Base-by-base conservation (phyloP, 2,113 vertebrate genomes). In the Leptosomus discolor region DNA sequence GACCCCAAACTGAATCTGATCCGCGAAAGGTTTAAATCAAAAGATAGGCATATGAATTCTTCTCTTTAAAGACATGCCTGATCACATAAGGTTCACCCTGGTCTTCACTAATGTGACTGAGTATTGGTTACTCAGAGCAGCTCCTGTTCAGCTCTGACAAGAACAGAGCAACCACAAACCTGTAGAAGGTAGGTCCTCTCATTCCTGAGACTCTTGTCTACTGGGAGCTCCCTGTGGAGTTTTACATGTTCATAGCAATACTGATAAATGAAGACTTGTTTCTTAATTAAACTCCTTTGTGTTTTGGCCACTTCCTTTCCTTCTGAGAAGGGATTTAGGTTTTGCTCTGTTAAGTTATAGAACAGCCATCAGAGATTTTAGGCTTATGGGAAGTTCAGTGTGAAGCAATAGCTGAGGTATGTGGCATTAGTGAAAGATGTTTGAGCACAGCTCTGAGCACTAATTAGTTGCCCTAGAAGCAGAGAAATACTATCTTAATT, bases 261-360 rank as follows among this genome's bases (percentile, higher is more conserved):
- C 48, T 69, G 34, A 81, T 64, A 85, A 88, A 90, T 21, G 23
- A 87, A 24, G 29, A 61, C 36, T 37, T 48, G 39, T 60, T 89
- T 77, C 73, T 91, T 90, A 43, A 88, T 88, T 90, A 93, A 93
- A 91, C 65, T 13, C 8, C 27, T 67, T 85, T 79, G 61, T 69
- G 53, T 17, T 76, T 82, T 56, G 50, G 39, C 22, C 10, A 5
- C 12, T 43, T 39, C 53, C 70, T 50, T 46, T 5, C 19, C 12
- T 48, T 85, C 46, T 11, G 30, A 43, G 46, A 81, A 89, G 51
- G 26, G 41, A 71, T 94, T 96, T 94, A 19, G 71, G 68, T 92
- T 78, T 74, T 70, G 29, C 77, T 80, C 16, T 71, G 30, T 51
- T 76, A 56, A 75, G 74, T 71, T 85, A 50, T 4, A 73, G 53